A percentile compares a stretch with the other conserved stretches of the same genome.
Evolutionary conservation across 2,888 invertebrate species (phyloP).

Genomic region (Leucozona laternaria): DNA sequence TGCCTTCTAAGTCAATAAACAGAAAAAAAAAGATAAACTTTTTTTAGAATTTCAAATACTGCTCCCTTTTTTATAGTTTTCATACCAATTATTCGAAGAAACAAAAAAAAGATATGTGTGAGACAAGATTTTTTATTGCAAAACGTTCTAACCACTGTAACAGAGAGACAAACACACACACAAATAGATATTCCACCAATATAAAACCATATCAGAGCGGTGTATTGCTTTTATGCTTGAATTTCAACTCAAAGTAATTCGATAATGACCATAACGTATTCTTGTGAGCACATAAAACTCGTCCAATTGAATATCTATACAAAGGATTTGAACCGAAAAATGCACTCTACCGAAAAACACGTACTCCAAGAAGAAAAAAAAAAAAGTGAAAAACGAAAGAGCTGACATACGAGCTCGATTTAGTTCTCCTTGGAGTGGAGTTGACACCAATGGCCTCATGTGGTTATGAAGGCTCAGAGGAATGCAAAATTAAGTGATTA

Average conservation of each 20-base stretch:
- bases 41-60: not conserved
- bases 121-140: not conserved
- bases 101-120: not conserved
- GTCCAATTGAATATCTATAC: conserved; percentile 30
- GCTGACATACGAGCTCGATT: conserved; percentile 49
- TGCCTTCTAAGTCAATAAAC: not conserved
- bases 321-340: conserved; percentile 30
- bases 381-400: conserved; percentile 49
- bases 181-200: conserved; percentile 19
- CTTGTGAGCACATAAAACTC: not conserved
- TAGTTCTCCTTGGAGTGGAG: conserved; percentile 2
- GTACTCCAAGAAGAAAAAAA: not conserved
- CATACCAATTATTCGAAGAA: not conserved
- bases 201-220: conserved; percentile 10
- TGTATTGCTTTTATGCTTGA: not conserved
- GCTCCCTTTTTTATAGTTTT: not conserved
- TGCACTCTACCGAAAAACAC: conserved; percentile 30
- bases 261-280: conserved; percentile 33
- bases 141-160: not conserved
- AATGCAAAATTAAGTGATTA: conserved; percentile 26
- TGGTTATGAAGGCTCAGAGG: not conserved
- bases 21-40: not conserved
- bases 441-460: conserved; percentile 31
- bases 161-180: too few relatives aligned
- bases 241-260: conserved; percentile 5